These are phyloP conservation scores for Antennarius striatus DNA, from an alignment of 2,113 vertebrate species.

Conservation along the genomic window DNA sequence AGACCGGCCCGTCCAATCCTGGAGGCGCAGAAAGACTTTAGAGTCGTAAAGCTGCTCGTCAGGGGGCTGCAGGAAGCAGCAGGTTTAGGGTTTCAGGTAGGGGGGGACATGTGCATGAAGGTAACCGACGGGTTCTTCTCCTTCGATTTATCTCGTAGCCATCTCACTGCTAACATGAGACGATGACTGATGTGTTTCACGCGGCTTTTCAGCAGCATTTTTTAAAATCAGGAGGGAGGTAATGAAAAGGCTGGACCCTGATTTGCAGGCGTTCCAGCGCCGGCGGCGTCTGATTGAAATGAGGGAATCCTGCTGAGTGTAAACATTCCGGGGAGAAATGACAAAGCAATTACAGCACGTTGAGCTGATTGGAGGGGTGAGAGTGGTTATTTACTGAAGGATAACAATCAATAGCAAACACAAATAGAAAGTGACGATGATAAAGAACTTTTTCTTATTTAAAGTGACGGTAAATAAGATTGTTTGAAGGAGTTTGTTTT, in stretches of 20 bases:
- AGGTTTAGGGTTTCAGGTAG: background rate
- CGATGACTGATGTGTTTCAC: background rate
- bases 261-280: slow-evolving; percentile 9
- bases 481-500: too few species aligned
- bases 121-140: too few species aligned
- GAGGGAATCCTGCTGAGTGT: slow-evolving; percentile 40
- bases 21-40: slow-evolving; percentile 22
- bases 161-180: too few species aligned
- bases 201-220: slow-evolving; percentile 9
- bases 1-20: slow-evolving; percentile 11
- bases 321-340: slow-evolving; percentile 45
- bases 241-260: slow-evolving; percentile 18
- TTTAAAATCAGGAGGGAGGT: slow-evolving; percentile 12
- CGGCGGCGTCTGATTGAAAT: slow-evolving; percentile 49
- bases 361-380: slow-evolving; percentile 45
- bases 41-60: slow-evolving; percentile 20
- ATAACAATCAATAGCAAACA: slow-evolving; percentile 43
- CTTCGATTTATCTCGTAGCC: too few species aligned
- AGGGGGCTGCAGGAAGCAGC: background rate
- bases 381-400: slow-evolving; percentile 20
- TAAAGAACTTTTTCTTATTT: too few species aligned
- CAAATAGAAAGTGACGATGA: slow-evolving; percentile 13
- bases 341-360: slow-evolving; percentile 34
- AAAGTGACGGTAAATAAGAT: too few species aligned
- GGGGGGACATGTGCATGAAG: too few species aligned